phyloP scores from a whole-genome alignment of 2,888 invertebrate genomes.

The Pandemis heparana region DNA sequence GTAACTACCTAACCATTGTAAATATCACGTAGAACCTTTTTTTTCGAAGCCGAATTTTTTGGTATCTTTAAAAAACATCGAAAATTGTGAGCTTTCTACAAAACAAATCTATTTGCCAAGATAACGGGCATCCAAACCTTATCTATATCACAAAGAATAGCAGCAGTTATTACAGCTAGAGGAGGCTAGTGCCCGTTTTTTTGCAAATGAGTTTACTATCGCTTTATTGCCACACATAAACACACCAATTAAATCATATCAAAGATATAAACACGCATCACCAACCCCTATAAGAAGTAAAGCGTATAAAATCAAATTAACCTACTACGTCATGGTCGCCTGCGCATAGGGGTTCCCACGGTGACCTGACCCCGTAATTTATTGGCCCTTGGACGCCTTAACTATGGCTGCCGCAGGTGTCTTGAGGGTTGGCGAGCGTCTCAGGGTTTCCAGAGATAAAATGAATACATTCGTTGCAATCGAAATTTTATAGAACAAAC shows the following conservation, averaged over 20 bases:
- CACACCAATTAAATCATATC: background rate
- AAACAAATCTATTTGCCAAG: too few species aligned
- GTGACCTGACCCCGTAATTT: constrained; percentile 82
- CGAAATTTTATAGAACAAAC: background rate
- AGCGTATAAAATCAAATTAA: constrained; percentile 42
- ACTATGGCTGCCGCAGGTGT: constrained; percentile 78
- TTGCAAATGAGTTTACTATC: background rate
- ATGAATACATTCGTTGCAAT: background rate
- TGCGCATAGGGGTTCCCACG: constrained; percentile 77
- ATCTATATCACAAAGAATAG: too few species aligned
- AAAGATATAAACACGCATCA: constrained; percentile 14
- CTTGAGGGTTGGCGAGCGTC: constrained; percentile 71
- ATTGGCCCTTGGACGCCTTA: constrained; percentile 72
- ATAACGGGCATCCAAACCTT: too few species aligned
- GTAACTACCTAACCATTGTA: too few species aligned
- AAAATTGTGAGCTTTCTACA: too few species aligned
- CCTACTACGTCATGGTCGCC: constrained; percentile 70
- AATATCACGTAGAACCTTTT: too few species aligned
- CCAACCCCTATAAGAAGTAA: constrained; percentile 30
- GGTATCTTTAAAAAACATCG: too few species aligned
- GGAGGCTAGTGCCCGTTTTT: background rate
- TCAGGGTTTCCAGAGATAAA: background rate
- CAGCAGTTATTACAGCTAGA: too few species aligned
- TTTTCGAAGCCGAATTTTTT: too few species aligned
- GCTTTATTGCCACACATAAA: background rate